A percentile compares a stretch with the other conserved stretches of the same genome.
These are phyloP conservation scores for Drosophila pseudoobscura DNA, from an alignment of 1,140 invertebrate species.

Conservation along the genomic window DNA sequence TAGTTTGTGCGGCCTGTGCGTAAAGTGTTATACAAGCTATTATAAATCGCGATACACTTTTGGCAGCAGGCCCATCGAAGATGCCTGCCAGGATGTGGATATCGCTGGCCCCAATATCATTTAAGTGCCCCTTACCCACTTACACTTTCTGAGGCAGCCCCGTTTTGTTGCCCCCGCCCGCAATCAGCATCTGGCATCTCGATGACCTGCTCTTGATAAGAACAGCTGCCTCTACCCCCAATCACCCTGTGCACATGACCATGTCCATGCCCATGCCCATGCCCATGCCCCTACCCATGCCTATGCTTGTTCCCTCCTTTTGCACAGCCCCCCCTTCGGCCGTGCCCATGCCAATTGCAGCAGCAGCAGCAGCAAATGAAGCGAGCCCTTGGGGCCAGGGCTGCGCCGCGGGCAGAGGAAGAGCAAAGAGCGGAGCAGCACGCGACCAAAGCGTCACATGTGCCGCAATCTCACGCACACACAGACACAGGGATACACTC, in stretches of 20 bases:
- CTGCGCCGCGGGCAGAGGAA: slow-evolving; percentile 33
- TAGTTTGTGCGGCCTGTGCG: too few relatives aligned
- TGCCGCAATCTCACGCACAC: slow-evolving; percentile 60
- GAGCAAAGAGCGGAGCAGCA: slow-evolving; percentile 66
- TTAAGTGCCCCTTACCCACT: slow-evolving; percentile 27
- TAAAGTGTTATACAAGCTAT: too few relatives aligned
- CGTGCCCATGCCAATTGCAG: slow-evolving; percentile 47
- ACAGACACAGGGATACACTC: slow-evolving; percentile 12
- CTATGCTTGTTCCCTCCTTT: too few relatives aligned
- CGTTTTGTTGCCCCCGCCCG: slow-evolving; percentile 31
- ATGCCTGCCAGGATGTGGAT: slow-evolving; percentile 35
- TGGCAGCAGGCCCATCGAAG: slow-evolving; percentile 10
- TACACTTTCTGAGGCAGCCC: slow-evolving; percentile 62
- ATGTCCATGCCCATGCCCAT: too few relatives aligned
- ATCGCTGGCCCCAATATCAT: slow-evolving; percentile 33
- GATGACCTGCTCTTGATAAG: slow-evolving; percentile 79
- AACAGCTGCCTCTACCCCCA: slow-evolving; percentile 8
- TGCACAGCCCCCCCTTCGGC: slow-evolving; percentile 4
- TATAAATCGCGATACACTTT: neutral
- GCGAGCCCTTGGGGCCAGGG: slow-evolving; percentile 20
- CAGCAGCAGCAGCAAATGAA: slow-evolving; percentile 50
- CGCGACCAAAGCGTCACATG: slow-evolving; percentile 79
- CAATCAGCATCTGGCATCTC: slow-evolving; percentile 49
- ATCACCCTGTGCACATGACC: slow-evolving; percentile 1
- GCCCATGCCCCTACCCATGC: slow-evolving; percentile 38